Evolutionary conservation across 2,888 invertebrate species (phyloP).

Genomic region (Perizoma flavofasciatum): DNA sequence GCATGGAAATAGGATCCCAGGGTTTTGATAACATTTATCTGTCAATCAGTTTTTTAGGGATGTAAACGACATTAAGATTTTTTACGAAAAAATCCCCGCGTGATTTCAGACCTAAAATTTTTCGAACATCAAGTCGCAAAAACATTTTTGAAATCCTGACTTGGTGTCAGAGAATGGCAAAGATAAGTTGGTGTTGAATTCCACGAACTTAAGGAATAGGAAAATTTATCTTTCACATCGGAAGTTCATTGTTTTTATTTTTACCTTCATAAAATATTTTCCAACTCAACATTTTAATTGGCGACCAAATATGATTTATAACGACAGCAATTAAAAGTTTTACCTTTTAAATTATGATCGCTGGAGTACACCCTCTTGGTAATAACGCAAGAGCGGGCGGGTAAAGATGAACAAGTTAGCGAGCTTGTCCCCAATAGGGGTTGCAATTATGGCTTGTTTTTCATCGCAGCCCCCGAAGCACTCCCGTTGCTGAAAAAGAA

Average conservation of each 20-base stretch:
- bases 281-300: slow-evolving; percentile 55
- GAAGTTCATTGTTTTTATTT: too few relatives aligned
- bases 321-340: slow-evolving; percentile 64
- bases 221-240: too few relatives aligned
- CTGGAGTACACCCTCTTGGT: slow-evolving; percentile 49
- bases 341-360: slow-evolving; percentile 63
- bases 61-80: too few relatives aligned
- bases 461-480: slow-evolving; percentile 69
- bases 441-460: slow-evolving; percentile 76
- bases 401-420: slow-evolving; percentile 44
- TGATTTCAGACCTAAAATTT: too few relatives aligned
- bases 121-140: too few relatives aligned
- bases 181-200: neutral
- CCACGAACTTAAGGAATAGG: too few relatives aligned
- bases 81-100: too few relatives aligned
- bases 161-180: neutral
- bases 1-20: slow-evolving; percentile 19
- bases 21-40: slow-evolving; percentile 13
- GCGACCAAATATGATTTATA: slow-evolving; percentile 58
- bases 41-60: slow-evolving; percentile 16
- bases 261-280: too few relatives aligned
- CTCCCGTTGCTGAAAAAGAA: slow-evolving; percentile 72
- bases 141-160: neutral
- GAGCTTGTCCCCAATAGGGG: slow-evolving; percentile 61
- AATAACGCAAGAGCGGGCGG: slow-evolving; percentile 43